Conservation (phyloP, 2,113 vertebrate genomes). For the Lagopus leucura region DNA sequence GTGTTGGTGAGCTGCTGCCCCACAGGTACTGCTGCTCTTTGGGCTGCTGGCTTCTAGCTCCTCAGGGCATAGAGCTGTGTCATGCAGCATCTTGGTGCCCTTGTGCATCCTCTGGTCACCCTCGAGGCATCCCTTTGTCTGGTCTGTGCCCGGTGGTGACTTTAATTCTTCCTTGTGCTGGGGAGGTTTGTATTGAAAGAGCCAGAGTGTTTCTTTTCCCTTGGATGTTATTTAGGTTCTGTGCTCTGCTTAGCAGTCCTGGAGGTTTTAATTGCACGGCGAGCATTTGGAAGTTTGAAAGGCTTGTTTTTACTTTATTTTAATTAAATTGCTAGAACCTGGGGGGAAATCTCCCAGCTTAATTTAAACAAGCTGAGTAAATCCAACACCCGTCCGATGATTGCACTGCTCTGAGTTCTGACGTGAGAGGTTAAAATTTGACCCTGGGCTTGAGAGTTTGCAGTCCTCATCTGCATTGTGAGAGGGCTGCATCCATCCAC, state of each 20-base stretch:
- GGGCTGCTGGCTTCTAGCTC: not conserved
- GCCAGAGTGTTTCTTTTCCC: not conserved
- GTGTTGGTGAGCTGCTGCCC: accelerated
- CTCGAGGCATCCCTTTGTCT: not conserved
- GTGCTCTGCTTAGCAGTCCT: not conserved
- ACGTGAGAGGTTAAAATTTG: not conserved
- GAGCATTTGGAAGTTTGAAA: not conserved
- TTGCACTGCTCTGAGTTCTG: not conserved
- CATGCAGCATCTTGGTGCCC: not conserved
- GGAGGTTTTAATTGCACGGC: constrained; percentile 24
- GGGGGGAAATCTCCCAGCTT: constrained; percentile 36
- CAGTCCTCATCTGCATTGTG: accelerated
- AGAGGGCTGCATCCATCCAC: not conserved
- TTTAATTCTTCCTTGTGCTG: not conserved
- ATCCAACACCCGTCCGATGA: not conserved
- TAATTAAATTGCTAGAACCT: constrained; percentile 60
- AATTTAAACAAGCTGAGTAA: constrained; percentile 5
- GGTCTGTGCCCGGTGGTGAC: not conserved
- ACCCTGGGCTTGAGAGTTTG: constrained; percentile 22
- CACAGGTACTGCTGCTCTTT: accelerated
- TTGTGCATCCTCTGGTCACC: too few relatives aligned
- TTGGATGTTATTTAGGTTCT: not conserved
- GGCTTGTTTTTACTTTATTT: constrained; percentile 51
- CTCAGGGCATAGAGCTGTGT: not conserved
- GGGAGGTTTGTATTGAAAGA: not conserved